Conservation (phyloP, 2,888 invertebrate species). For the Acanthosepion lycidas region DNA sequence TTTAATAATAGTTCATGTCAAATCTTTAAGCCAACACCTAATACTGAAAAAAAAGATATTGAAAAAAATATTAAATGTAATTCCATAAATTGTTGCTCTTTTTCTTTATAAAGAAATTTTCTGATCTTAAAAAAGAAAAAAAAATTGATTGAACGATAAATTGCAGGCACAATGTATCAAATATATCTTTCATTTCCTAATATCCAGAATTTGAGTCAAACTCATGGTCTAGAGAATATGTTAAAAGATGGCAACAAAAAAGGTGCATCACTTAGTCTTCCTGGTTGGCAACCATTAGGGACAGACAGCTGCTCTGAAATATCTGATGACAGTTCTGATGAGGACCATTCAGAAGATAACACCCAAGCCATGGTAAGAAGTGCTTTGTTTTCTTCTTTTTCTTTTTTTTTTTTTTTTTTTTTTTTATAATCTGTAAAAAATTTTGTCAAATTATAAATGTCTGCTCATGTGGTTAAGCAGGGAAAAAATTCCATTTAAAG, state of each 20-base stretch:
- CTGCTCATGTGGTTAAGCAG: neutral
- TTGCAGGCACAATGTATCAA: neutral
- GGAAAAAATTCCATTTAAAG: neutral
- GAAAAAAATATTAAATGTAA: too few species aligned
- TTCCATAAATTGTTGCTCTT: too few species aligned
- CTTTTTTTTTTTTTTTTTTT: neutral
- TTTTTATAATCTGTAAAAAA: neutral
- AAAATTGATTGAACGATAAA: neutral
- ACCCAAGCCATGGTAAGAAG: conserved; percentile 58
- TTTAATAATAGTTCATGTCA: neutral
- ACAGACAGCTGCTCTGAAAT: conserved; percentile 56
- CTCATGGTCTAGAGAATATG: conserved; percentile 66
- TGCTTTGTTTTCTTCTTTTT: neutral
- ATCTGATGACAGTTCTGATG: conserved; percentile 54
- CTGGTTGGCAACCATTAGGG: conserved; percentile 54
- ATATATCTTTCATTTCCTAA: conserved; percentile 34
- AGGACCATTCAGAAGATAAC: conserved; percentile 59
- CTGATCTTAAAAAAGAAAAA: neutral
- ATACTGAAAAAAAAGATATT: too few species aligned
- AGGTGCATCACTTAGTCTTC: conserved; percentile 60
- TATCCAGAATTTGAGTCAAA: conserved; percentile 73
- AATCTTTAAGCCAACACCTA: too few species aligned
- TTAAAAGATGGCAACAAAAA: conserved; percentile 66
- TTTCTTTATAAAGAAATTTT: too few species aligned
- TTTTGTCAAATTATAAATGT: neutral